Conservation (phyloP, 2,888 invertebrate species). For the Mesorhabditis sp. region DNA sequence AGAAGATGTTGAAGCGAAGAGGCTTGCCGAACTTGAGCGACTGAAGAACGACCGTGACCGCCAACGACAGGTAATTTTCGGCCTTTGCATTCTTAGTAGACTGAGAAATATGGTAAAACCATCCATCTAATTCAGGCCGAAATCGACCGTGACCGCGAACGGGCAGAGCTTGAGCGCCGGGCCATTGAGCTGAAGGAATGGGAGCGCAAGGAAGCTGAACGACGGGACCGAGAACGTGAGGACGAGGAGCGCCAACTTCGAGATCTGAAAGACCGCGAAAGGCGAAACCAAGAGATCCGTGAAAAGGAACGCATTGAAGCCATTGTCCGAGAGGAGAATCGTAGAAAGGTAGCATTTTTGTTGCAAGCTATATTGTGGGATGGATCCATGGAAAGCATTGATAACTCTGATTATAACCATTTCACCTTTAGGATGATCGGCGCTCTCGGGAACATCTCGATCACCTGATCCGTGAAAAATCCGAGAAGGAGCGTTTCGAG, state of each 20-base stretch:
- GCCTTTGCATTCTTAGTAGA: neutral
- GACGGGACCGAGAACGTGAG: conserved; percentile 42
- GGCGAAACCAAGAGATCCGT: conserved; percentile 49
- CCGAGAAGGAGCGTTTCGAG: conserved; percentile 52
- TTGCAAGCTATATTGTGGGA: neutral
- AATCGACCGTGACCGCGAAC: conserved; percentile 37
- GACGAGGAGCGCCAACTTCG: conserved; percentile 47
- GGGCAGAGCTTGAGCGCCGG: conserved; percentile 43
- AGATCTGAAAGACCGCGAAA: conserved; percentile 47
- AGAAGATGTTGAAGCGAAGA: conserved; percentile 45
- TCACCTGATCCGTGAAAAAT: conserved; percentile 43
- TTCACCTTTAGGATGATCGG: conserved; percentile 37
- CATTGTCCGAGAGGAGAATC: conserved; percentile 43
- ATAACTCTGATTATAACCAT: neutral
- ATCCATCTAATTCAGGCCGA: conserved; percentile 20
- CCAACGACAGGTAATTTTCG: neutral
- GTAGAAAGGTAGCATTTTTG: conserved; percentile 22
- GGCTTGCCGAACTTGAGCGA: conserved; percentile 43
- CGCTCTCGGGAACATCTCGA: conserved; percentile 51
- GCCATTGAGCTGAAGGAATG: conserved; percentile 41
- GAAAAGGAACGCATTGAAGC: conserved; percentile 52
- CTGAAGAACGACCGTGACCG: conserved; percentile 21
- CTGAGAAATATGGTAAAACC: conserved; percentile 6
- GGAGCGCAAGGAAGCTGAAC: conserved; percentile 46
- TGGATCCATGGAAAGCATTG: no score